Evolutionary conservation across 2,797 vertebrate species (phyloP).

Genomic region (Microcaecilia unicolor): DNA sequence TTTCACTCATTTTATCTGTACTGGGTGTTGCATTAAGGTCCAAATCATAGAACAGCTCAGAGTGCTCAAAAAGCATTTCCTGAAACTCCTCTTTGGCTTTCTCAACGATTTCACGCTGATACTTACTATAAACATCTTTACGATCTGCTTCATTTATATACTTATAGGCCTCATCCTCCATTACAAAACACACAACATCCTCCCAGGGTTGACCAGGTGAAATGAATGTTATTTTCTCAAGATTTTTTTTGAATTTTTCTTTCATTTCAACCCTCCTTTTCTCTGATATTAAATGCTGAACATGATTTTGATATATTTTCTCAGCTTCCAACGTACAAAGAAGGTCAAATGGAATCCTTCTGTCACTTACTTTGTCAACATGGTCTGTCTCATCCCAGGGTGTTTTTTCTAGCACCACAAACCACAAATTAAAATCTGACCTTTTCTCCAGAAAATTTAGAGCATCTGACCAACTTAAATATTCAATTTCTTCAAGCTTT

Average conservation of each 20-base stretch:
- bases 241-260: constrained; percentile 95
- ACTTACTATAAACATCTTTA: constrained; percentile 87
- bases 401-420: constrained; percentile 85
- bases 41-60: constrained; percentile 96
- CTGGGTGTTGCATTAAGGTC: constrained; percentile 97
- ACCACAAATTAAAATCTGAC: constrained; percentile 86
- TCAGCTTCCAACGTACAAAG: constrained; percentile 81
- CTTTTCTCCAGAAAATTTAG: constrained; percentile 82
- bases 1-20: constrained; percentile 97
- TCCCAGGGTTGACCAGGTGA: constrained; percentile 93
- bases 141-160: constrained; percentile 91
- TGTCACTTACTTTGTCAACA: constrained; percentile 86
- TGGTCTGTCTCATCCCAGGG: constrained; percentile 96
- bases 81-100: constrained; percentile 99
- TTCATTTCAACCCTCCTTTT: constrained; percentile 95
- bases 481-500: constrained; percentile 90
- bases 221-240: constrained; percentile 93
- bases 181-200: constrained; percentile 93
- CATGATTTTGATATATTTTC: constrained; percentile 88
- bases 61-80: constrained; percentile 99
- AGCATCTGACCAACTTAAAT: constrained; percentile 83
- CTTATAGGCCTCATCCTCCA: constrained; percentile 95
- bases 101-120: constrained; percentile 98
- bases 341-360: constrained; percentile 93
- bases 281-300: constrained; percentile 88